Conservation (phyloP, 2,797 vertebrate species). For the Leptoclinus maculatus region DNA sequence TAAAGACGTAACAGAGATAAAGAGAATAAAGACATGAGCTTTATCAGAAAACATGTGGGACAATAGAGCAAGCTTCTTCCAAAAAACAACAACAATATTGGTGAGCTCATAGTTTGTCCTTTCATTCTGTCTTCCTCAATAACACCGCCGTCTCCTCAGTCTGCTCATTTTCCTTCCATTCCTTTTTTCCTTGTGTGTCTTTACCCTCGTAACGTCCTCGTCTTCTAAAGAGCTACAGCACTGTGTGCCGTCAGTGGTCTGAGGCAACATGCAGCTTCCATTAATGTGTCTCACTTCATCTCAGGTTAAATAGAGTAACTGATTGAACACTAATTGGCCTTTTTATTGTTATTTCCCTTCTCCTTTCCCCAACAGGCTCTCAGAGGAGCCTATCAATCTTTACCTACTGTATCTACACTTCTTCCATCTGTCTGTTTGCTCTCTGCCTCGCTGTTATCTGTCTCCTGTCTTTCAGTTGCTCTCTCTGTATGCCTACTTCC, state of each 20-base stretch:
- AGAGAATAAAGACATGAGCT: neutral
- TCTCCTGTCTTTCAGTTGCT: conserved; percentile 23
- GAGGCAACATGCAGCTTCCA: too few species aligned
- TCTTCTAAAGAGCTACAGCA: neutral
- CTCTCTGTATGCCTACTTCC: neutral
- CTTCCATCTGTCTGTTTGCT: conserved; percentile 24
- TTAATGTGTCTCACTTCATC: neutral
- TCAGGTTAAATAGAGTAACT: conserved; percentile 6
- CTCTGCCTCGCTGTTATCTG: conserved; percentile 18
- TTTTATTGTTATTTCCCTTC: neutral
- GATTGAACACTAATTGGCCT: neutral
- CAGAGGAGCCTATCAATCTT: conserved; percentile 10
- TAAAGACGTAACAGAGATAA: neutral
- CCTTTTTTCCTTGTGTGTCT: neutral
- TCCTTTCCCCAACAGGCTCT: neutral
- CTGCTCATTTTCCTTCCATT: neutral
- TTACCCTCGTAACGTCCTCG: neutral
- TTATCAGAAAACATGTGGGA: conserved; percentile 27
- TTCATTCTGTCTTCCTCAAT: neutral
- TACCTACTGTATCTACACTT: conserved; percentile 14
- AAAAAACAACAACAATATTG: neutral
- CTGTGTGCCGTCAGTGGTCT: too few species aligned
- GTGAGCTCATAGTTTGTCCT: neutral
- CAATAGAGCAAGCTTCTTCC: neutral
- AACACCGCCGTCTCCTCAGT: neutral